Base-by-base conservation (phyloP, 2,797 vertebrate species). In the Dipus sagitta region DNA sequence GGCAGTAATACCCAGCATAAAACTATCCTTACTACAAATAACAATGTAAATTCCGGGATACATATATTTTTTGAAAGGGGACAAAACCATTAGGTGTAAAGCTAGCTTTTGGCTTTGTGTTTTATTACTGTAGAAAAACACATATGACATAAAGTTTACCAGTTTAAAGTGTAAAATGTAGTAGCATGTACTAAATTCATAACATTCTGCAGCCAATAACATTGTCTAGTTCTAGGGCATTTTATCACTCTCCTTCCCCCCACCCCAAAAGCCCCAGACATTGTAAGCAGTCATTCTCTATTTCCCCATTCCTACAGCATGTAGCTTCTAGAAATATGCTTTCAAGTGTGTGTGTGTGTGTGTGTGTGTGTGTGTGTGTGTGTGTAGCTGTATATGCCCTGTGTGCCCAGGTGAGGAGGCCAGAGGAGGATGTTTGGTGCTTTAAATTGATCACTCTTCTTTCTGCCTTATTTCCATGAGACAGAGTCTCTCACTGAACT, bases 171-270 rank as follows among this genome's bases (percentile, higher is more conserved):
- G 10, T 32, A 24, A 23, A 71, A 15, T 54, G 84, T 38, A 75
- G 26, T 42, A 24, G 12, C 10, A 86, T 71, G 87, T 93, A 93
- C 24, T n/a, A 71, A 93, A 86, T 88, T 76, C 70, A 85, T 24
- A 67, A 15, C 68, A 15, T 34, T 93, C 2, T 38, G 23, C 10
- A 92, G 13, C 23, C 32, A 65, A 80, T 3, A 65, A 30, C 24
- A 88, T 38, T 88, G 47, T 72, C 11, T 80, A 91, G 18, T 58
- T 80, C n/a, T n/a, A 42, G 32, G 88, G 76, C 3, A 85, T 76
- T 88, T 76, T 81, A 58, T 58, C 54, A 58, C 54, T 81, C n/a
- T n/a, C n/a, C n/a, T n/a, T n/a, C n/a, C 14, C 47, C 47, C 7
- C 47, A 9, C 10, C 11, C 6, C 14, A 86, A 82, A 92, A 92